phyloP scores from a whole-genome alignment of 2,888 invertebrate species.

The Heliconius cydno region DNA sequence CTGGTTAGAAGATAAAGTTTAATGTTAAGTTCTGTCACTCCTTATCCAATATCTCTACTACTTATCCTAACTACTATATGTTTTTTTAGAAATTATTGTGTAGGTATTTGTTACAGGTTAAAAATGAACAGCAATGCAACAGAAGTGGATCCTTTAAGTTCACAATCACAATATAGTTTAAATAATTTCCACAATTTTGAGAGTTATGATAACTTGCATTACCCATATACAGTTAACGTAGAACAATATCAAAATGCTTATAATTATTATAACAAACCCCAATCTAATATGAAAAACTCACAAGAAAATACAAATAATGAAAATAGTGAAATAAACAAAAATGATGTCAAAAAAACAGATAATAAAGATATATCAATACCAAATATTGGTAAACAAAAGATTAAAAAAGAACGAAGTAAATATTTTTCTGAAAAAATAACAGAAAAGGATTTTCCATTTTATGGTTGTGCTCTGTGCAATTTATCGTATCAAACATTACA shows the following conservation, averaged over 20 bases:
- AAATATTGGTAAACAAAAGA: conserved; percentile 49
- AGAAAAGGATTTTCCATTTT: conserved; percentile 69
- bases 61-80: background rate
- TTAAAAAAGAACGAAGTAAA: conserved; percentile 58
- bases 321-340: background rate
- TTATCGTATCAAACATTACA: conserved; percentile 61
- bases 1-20: no score
- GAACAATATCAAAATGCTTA: conserved; percentile 38
- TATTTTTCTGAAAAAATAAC: conserved; percentile 72
- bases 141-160: conserved; percentile 68
- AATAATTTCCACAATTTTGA: conserved; percentile 52
- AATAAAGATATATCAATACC: conserved; percentile 47
- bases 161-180: conserved; percentile 55
- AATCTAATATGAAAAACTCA: background rate
- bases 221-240: conserved; percentile 37
- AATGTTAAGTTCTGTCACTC: no score
- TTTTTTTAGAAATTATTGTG: background rate
- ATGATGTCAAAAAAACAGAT: conserved; percentile 26
- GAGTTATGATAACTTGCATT: conserved; percentile 34
- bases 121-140: conserved; percentile 57
- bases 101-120: conserved; percentile 3
- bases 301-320: conserved; percentile 4
- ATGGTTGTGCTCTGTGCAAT: conserved; percentile 73
- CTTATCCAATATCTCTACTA: no score
- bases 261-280: conserved; percentile 33